Evolutionary conservation across 2,797 vertebrate genomes (phyloP).

Genomic region (Muraenolepis orangiensis): DNA sequence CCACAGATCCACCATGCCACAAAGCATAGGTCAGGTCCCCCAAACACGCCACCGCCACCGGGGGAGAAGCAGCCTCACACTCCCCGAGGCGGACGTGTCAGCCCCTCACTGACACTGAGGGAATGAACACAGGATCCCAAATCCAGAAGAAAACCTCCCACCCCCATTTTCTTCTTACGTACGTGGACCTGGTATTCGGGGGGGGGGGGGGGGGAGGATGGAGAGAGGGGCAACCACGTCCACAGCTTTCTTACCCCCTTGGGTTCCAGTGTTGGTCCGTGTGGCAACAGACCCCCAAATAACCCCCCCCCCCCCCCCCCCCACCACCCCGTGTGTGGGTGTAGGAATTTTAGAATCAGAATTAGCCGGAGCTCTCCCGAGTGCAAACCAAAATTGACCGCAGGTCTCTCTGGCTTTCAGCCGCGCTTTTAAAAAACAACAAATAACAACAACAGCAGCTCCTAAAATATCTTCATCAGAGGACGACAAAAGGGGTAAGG

Average conservation of each 20-base stretch:
- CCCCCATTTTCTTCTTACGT: too few relatives aligned
- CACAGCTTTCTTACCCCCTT: background rate
- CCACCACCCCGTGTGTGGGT: too few relatives aligned
- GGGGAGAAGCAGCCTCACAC: constrained; percentile 56
- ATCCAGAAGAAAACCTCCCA: too few relatives aligned
- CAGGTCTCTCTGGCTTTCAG: too few relatives aligned
- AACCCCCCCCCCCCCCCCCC: too few relatives aligned
- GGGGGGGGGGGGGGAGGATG: too few relatives aligned
- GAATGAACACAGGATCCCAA: background rate
- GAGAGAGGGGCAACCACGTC: too few relatives aligned
- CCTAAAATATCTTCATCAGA: constrained; percentile 62
- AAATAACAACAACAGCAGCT: constrained; percentile 8
- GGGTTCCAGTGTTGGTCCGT: background rate
- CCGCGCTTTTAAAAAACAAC: constrained; percentile 1
- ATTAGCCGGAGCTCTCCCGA: background rate
- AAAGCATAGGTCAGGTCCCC: constrained; percentile 43
- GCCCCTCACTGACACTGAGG: constrained; percentile 15
- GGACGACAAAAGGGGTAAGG: constrained; percentile 42
- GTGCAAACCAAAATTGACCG: background rate
- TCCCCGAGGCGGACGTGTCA: constrained; percentile 63
- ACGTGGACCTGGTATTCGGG: too few relatives aligned
- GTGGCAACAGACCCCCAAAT: too few relatives aligned
- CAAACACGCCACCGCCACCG: constrained; percentile 54
- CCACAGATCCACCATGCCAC: constrained; percentile 30
- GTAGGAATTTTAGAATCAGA: background rate